Base-by-base conservation (phyloP, 2,113 vertebrate species). In the Thymallus thymallus region DNA sequence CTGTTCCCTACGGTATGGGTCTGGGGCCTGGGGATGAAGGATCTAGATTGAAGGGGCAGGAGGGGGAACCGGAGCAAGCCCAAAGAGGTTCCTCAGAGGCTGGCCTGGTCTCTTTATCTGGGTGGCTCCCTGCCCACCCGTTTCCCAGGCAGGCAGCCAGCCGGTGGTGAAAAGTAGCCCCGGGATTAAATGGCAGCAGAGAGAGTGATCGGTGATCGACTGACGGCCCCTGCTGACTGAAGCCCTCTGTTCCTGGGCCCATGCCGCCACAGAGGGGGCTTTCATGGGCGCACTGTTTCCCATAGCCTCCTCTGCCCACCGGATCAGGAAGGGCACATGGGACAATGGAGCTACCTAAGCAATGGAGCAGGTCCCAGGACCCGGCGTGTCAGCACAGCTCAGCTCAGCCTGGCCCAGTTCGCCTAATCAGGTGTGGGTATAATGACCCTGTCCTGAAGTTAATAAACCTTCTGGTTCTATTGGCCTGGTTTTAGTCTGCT, bases 271-370 rank as follows among this genome's bases (percentile, higher is more conserved):
- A 90, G 89, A 90, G 86, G 76, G 29, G 67, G 81, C 91, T 91
- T 93, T 92, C 86, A 91, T 91, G 79, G 29, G 62, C 68, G 22
- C 13, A 75, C 29, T 73, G 72, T 78, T 89, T 91, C 89, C 90
- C 86, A 88, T 81, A 88, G 82, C 80, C 75, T 72, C 32, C 60
- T 55, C 73, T 24, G 48, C 69, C 9, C 58, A 84, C 75, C 73
- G 71, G 84, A n/a, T 26, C 51, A 73, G 60, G 58, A 56, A 60
- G 55, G 65, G 46, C 72, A 73, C 51, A 13, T 55, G 68, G 66
- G 76, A 87, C 90, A 90, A 85, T 85, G 56, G 84, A 81, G 84
- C 80, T 68, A 65, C 83, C 74, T 18, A 20, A 68, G 46, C 73
- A 71, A 9, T 29, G 77, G 68, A 69, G 81, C 1, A 51, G 65